Evolutionary conservation across 2,888 invertebrate species (phyloP).

Genomic region (Tenthredo scrophulariae): DNA sequence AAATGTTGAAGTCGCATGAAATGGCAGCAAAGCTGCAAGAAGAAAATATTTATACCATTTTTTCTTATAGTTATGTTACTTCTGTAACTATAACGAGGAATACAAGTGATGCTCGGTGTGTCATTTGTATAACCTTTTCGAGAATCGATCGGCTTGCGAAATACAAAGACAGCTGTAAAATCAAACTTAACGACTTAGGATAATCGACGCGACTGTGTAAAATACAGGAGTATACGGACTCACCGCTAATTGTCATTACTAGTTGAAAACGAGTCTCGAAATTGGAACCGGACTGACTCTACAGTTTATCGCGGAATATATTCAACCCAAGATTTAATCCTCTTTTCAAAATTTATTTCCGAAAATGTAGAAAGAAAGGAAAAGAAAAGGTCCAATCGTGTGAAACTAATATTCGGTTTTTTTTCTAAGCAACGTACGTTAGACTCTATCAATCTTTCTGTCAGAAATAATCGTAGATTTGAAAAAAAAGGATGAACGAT

Average conservation of each 20-base stretch:
- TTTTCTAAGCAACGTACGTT: too few relatives aligned
- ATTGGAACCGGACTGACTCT: not conserved
- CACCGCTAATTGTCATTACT: not conserved
- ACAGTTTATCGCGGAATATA: too few relatives aligned
- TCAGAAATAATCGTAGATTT: too few relatives aligned
- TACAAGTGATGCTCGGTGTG: not conserved
- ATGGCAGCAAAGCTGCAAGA: not conserved
- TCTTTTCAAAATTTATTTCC: too few relatives aligned
- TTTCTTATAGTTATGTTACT: not conserved
- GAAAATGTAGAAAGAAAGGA: too few relatives aligned
- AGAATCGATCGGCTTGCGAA: not conserved
- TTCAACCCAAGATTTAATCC: too few relatives aligned
- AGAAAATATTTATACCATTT: not conserved
- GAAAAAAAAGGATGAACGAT: too few relatives aligned
- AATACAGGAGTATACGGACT: not conserved
- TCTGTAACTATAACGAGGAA: not conserved
- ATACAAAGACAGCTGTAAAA: not conserved
- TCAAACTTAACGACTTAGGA: not conserved
- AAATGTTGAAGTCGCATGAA: not conserved
- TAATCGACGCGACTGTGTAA: not conserved
- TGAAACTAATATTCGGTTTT: too few relatives aligned
- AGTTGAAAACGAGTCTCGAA: too few relatives aligned
- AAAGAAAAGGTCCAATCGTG: too few relatives aligned
- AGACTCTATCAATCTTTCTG: too few relatives aligned
- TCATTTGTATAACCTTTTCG: slow-evolving; percentile 17